These are phyloP conservation scores for Priocnemis perturbator DNA, from an alignment of 2,888 invertebrate genomes.

Conservation along the genomic window DNA sequence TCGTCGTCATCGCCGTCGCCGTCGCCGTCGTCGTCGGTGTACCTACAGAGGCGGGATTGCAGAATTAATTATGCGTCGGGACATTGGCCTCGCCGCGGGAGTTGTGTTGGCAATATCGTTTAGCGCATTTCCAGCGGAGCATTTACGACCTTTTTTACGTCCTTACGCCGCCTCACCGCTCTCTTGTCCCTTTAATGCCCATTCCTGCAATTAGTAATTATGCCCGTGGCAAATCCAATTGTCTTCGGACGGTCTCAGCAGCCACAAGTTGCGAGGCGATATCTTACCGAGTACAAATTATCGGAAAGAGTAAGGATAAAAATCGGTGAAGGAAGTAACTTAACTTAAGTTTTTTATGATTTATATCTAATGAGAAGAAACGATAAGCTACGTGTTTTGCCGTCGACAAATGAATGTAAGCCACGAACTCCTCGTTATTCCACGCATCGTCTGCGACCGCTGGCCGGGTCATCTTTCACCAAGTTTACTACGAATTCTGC, in stretches of 20 bases:
- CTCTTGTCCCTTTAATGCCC: slow-evolving; percentile 17
- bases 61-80: slow-evolving; percentile 52
- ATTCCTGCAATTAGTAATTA: slow-evolving; percentile 29
- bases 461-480: background rate
- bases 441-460: background rate
- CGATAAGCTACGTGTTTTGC: too few relatives aligned
- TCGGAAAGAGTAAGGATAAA: too few relatives aligned
- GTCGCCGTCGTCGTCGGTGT: slow-evolving; percentile 15
- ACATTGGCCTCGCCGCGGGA: slow-evolving; percentile 40
- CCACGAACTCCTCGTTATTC: too few relatives aligned
- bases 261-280: too few relatives aligned
- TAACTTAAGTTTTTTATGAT: too few relatives aligned
- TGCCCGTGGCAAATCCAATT: slow-evolving; percentile 23
- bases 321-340: too few relatives aligned
- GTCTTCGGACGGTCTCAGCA: background rate
- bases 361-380: too few relatives aligned
- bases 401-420: too few relatives aligned
- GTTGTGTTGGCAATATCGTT: slow-evolving; percentile 42
- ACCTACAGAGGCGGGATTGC: slow-evolving; percentile 47
- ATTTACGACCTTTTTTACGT: slow-evolving; percentile 43
- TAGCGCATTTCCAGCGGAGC: slow-evolving; percentile 33
- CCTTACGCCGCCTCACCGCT: slow-evolving; percentile 8
- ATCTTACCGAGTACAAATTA: too few relatives aligned
- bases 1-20: slow-evolving; percentile 3
- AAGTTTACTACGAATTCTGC: background rate